Evolutionary conservation across 2,888 invertebrate species (phyloP), one percentile per base, ranked within the genome.

Genomic region (Ormyrus rosae): DNA sequence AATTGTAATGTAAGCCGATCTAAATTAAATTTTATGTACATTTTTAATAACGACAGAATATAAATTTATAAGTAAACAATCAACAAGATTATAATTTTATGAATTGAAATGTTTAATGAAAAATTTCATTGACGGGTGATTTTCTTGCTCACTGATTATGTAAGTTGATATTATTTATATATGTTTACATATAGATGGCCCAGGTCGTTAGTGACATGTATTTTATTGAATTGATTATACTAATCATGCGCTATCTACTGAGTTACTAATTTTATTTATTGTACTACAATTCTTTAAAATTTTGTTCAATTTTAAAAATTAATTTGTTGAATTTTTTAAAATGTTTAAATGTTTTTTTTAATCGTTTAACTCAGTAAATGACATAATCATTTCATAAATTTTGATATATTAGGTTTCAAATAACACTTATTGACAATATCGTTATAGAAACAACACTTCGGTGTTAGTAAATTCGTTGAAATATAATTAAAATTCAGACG

Each of bases 81-180:
- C 34, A 81, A 81, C 69, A 76, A 13, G 60, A 53, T 71, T 75
- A 74, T 70, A 78, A 64, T 10, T 73, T 77, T 69, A 34, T 56
- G 72, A 72, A 55, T 68, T 67, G 58, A 61, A 67, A 64, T 19
- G 51, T 53, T 55, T 55, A 11, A 63, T 7, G 13, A 76, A 64
- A 48, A 10, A 64, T 34, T 10, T 61, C 34, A 7, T 68, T 67
- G n/a, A 69, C 8, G 19, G 60, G 64, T 70, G 10, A 11, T 51
- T 34, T 46, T 48, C 13, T 56, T 64, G 4, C n/a, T 51, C 51
- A 34, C n/a, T 34, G 11, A 60, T 68, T 50, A 55, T 61, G 50
- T 65, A 65, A 65, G 8, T 3, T 50, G 60, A 64, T 65, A 58
- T 53, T 71, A 19, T 68, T 63, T 68, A 58, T 51, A 19, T 60